Percentiles rank a stretch among this genome's conserved stretches.
phyloP scores from a whole-genome alignment of 2,113 vertebrate species.

The Crotalus tigris region DNA sequence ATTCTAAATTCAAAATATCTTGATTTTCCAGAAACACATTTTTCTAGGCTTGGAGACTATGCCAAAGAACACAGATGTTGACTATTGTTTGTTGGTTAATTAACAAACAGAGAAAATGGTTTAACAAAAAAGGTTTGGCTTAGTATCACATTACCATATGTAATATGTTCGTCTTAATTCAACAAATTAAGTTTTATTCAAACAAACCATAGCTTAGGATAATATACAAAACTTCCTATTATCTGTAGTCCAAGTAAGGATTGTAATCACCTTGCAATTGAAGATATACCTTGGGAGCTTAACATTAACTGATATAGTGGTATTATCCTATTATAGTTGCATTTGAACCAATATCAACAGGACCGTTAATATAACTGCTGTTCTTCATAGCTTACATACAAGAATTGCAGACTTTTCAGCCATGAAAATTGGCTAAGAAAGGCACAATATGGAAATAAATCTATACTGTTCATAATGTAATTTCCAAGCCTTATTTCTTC shows the following conservation, averaged over 20 bases:
- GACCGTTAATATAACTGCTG: background rate
- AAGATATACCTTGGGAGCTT: background rate
- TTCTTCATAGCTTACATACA: background rate
- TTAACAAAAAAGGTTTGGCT: background rate
- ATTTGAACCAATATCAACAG: background rate
- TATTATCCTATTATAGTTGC: background rate
- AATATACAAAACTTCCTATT: background rate
- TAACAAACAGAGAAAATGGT: background rate
- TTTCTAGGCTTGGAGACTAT: background rate
- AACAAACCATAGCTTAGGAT: background rate
- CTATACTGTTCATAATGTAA: background rate
- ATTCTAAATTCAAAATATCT: background rate
- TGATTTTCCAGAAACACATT: background rate
- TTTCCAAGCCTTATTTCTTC: background rate
- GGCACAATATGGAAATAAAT: background rate
- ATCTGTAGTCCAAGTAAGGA: background rate
- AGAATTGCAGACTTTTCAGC: background rate
- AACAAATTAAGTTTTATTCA: background rate
- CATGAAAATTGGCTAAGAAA: background rate
- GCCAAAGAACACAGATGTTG: background rate
- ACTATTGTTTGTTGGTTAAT: background rate
- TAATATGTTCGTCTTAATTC: background rate
- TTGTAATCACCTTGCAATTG: background rate
- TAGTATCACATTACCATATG: background rate
- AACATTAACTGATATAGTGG: background rate